phyloP scores from a whole-genome alignment of 1,140 invertebrate genomes.

The Phortica variegata region DNA sequence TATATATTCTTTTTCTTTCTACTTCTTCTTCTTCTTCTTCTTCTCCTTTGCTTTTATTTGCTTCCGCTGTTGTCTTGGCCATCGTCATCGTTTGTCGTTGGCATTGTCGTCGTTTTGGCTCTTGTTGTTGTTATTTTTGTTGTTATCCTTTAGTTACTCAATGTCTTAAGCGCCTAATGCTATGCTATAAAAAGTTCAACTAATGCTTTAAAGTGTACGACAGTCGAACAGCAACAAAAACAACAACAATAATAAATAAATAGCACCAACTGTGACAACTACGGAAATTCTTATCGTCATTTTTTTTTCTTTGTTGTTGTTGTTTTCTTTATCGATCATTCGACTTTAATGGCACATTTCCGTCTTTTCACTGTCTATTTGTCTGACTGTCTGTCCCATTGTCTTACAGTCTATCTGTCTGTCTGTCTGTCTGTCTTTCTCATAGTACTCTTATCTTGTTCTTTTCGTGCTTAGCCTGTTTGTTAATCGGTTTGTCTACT shows the following conservation, averaged over 20 bases:
- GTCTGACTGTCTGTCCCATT: not conserved
- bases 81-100: too few species aligned
- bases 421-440: constrained; percentile 16
- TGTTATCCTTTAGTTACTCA: constrained; percentile 53
- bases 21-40: not conserved
- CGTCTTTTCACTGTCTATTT: constrained; percentile 18
- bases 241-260: not conserved
- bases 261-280: constrained; percentile 18
- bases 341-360: constrained; percentile 9
- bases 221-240: not conserved
- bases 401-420: constrained; percentile 12
- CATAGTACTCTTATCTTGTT: too few species aligned
- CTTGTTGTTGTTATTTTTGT: constrained; percentile 21
- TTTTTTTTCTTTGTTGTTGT: constrained; percentile 31
- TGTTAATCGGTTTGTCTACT: too few species aligned
- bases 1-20: constrained; percentile 25
- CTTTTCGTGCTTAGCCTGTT: too few species aligned
- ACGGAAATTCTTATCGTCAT: constrained; percentile 8
- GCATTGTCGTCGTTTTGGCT: constrained; percentile 20
- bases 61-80: too few species aligned
- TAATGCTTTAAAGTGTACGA: constrained; percentile 51
- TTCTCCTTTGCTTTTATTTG: constrained; percentile 16
- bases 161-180: constrained; percentile 54
- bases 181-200: constrained; percentile 54
- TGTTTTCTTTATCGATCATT: too few species aligned